Evolutionary conservation across 2,797 vertebrate genomes (phyloP).

Genomic region (Hypotaenidia okinawae): DNA sequence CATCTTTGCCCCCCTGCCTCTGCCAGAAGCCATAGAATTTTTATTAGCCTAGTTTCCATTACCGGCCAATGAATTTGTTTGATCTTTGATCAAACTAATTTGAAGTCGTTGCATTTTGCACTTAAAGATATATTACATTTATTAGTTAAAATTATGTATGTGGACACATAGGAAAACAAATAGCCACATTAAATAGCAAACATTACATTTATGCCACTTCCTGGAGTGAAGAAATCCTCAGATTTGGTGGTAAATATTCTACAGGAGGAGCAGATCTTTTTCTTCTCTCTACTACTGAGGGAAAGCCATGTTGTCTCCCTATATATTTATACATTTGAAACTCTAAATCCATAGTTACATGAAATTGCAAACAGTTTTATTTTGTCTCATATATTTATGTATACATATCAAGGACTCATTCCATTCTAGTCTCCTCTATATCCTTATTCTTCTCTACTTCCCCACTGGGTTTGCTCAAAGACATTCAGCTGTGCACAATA

Average conservation of each 20-base stretch:
- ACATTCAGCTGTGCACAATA: background rate
- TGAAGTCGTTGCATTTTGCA: conserved; percentile 70
- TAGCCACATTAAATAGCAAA: conserved; percentile 65
- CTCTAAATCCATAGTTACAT: background rate
- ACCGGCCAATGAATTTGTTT: conserved; percentile 61
- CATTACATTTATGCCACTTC: conserved; percentile 36
- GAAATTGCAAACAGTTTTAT: background rate
- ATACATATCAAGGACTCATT: background rate
- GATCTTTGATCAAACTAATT: conserved; percentile 75
- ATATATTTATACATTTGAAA: background rate
- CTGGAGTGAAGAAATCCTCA: conserved; percentile 50
- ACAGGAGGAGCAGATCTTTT: conserved; percentile 1
- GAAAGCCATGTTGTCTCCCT: background rate
- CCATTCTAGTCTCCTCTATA: background rate
- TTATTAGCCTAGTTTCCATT: conserved; percentile 74
- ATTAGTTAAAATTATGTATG: conserved; percentile 65
- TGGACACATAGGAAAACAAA: conserved; percentile 61
- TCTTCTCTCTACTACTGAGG: background rate
- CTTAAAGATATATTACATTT: conserved; percentile 62
- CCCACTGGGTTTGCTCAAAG: background rate
- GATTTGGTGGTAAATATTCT: conserved; percentile 49
- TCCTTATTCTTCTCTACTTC: background rate
- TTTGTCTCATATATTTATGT: background rate
- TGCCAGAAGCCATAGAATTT: conserved; percentile 64
- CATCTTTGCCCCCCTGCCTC: background rate